Evolutionary conservation across 2,797 vertebrate genomes (phyloP).

Genomic region (Sylvilagus floridanus): DNA sequence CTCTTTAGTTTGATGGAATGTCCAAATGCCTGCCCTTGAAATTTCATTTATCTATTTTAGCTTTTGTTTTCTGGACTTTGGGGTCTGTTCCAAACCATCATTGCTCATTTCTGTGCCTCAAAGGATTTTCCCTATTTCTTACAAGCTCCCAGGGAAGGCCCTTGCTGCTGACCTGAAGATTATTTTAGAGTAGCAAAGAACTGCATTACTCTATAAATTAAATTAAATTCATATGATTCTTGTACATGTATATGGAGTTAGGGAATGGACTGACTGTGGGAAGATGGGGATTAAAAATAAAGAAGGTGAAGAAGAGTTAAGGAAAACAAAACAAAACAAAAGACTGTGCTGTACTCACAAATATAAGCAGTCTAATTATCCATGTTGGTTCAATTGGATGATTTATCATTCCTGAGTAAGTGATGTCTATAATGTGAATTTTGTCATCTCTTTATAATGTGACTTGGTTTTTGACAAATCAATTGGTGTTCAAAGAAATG

Average conservation of each 20-base stretch:
- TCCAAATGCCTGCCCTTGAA: too few species aligned
- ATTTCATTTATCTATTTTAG: too few species aligned
- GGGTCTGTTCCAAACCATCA: too few species aligned
- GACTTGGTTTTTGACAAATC: conserved; percentile 15
- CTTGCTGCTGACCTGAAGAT: fast-evolving
- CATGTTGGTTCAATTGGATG: not conserved
- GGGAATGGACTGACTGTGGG: fast-evolving
- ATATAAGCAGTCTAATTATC: not conserved
- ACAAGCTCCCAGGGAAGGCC: not conserved
- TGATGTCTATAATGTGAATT: not conserved
- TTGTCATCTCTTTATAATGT: not conserved
- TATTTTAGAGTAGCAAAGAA: not conserved
- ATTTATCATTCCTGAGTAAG: not conserved
- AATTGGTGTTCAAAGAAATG: not conserved
- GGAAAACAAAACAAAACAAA: not conserved
- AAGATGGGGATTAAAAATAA: not conserved
- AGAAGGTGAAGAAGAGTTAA: not conserved
- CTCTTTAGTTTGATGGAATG: too few species aligned
- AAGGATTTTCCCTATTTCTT: not conserved
- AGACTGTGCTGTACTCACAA: not conserved
- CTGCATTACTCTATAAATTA: too few species aligned
- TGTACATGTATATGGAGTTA: not conserved
- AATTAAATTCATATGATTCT: not conserved
- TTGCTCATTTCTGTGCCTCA: too few species aligned
- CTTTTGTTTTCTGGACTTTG: too few species aligned